Percentiles rank a stretch among this genome's conserved stretches.
Conservation (phyloP, 1,140 invertebrate species). For the Aphelenchoides fujianensis region DNA sequence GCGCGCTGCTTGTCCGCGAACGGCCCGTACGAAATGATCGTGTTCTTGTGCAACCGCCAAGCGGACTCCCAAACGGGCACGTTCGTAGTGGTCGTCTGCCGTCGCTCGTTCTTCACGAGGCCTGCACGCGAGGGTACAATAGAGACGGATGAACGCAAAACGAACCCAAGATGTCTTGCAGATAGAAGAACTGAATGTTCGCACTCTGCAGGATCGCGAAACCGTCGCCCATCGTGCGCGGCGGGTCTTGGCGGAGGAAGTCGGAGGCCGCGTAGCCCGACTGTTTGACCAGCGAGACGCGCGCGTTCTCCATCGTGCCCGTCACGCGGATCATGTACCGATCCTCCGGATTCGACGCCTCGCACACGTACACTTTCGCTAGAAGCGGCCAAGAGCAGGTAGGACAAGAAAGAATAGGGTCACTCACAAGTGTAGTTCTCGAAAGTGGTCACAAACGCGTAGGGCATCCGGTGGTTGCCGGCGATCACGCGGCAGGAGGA, state of each 20-base stretch:
- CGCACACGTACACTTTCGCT: constrained; percentile 64
- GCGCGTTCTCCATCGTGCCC: constrained; percentile 88
- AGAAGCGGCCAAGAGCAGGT: constrained; percentile 20
- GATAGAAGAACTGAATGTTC: constrained; percentile 65
- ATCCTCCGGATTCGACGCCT: constrained; percentile 87
- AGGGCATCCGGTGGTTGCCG: constrained; percentile 90
- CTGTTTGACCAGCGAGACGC: constrained; percentile 65
- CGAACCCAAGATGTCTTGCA: constrained; percentile 57
- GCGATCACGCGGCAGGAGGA: constrained; percentile 85
- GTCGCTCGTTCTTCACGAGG: constrained; percentile 30
- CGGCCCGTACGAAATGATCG: constrained; percentile 94
- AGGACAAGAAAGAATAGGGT: neutral
- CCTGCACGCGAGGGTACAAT: constrained; percentile 38
- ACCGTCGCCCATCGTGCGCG: constrained; percentile 93
- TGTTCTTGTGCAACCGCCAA: constrained; percentile 75
- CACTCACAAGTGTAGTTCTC: constrained; percentile 67
- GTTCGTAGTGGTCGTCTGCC: constrained; percentile 26
- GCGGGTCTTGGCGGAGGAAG: constrained; percentile 92
- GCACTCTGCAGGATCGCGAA: constrained; percentile 94
- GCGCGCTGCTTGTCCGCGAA: constrained; percentile 95
- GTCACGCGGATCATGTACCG: constrained; percentile 94
- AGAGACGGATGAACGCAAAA: neutral
- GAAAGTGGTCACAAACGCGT: constrained; percentile 83
- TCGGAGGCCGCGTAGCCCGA: constrained; percentile 74
- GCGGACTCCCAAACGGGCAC: constrained; percentile 55